Evolutionary conservation across 2,797 vertebrate species (phyloP), one percentile per base, ranked within the genome.

Genomic region (Chaunax sp.): DNA sequence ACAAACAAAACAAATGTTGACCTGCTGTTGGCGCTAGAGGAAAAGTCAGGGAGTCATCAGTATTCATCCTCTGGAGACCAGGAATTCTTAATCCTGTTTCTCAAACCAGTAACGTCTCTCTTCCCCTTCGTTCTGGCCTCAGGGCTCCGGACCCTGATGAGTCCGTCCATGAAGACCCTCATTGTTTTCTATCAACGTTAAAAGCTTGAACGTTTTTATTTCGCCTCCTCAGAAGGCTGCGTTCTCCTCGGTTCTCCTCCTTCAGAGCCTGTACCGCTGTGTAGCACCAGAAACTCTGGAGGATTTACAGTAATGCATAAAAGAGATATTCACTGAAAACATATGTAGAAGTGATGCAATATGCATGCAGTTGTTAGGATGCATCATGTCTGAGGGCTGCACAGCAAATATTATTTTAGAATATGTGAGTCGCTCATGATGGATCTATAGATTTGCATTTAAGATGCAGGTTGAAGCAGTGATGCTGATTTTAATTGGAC

Each of bases 351-450:
- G 53, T 61, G 61, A 87, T 84, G 72, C 62, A 85, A 85, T 75
- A 79, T 86, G 84, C 65, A 85, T 80, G 82, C 35, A 45, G 75
- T 69, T 80, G 76, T 86, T 35, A 72, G 54, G 60, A 63, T 54
- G 64, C 54, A 77, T 85, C 77, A 69, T 65, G 65, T 82, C 75
- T 81, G 14, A 43, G 13, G 0, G 37, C 58, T 47, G 49, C 10
- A 18, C 25, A 8, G 69, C 57, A 74, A 68, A 72, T 76, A 37
- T 72, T 57, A 49, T 59, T 58, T 62, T 64, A 11, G 54, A n/a
- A 26, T 59, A 20, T 20, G 23, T 43, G 55, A 69, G 62, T 54
- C 20, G n/a, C 33, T 64, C 23, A 6, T 40, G 65, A 64, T 38
- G 23, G 43, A 65, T 40, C 45, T 13, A 41, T 50, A 1, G 49